Conservation (phyloP, 1,140 invertebrate genomes). For the Micrasema minimum region DNA sequence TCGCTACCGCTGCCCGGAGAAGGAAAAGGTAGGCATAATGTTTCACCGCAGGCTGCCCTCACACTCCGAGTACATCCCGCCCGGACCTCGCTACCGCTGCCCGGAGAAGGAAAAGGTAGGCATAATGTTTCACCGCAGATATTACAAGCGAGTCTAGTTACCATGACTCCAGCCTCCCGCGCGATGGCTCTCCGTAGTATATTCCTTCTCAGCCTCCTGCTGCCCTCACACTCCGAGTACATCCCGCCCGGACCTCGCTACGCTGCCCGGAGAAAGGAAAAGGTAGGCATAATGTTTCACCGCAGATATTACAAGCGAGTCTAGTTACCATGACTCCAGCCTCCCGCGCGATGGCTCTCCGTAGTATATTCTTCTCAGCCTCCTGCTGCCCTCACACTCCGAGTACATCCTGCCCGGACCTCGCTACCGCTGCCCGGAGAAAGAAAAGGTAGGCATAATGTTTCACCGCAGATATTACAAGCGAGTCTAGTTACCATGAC, state of each 20-base stretch:
- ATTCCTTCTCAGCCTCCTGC: background rate
- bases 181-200: conserved; percentile 1
- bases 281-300: too few relatives aligned
- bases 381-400: conserved; percentile 16
- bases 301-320: too few relatives aligned
- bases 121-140: too few relatives aligned
- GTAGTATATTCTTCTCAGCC: background rate
- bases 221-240: conserved; percentile 64
- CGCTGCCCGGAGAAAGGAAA: conserved; percentile 73
- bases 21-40: conserved; percentile 51
- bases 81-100: conserved; percentile 82
- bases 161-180: background rate
- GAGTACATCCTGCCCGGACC: conserved; percentile 82
- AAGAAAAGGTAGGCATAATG: conserved; percentile 51
- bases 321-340: too few relatives aligned
- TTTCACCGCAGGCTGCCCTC: background rate
- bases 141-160: too few relatives aligned
- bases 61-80: conserved; percentile 73
- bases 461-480: too few relatives aligned
- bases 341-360: too few relatives aligned
- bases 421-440: conserved; percentile 77
- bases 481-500: too few relatives aligned
- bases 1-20: conserved; percentile 77
- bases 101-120: conserved; percentile 65
- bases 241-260: conserved; percentile 82